Base-by-base conservation (phyloP, 2,797 vertebrate genomes). In the Mareca penelope region DNA sequence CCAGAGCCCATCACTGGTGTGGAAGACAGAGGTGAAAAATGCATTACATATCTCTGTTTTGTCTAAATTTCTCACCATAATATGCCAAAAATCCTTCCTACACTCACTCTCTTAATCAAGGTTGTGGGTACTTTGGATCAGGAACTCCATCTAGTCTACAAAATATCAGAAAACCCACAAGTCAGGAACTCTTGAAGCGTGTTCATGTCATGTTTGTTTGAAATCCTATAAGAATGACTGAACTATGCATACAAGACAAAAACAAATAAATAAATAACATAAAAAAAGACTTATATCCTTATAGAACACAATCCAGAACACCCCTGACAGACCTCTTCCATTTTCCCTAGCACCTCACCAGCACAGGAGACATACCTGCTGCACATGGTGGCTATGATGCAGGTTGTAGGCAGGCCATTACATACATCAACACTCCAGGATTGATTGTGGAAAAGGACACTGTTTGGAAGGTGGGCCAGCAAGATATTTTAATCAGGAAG, bases 141-240 rank as follows among this genome's bases (percentile, higher is more conserved):
- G 19, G 75, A 84, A 84, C 16, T 6, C 12, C 9, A 22, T 21
- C 6, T 40, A 28, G 35, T 67, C 68, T 56, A 33, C 48, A 64
- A 80, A 77, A 80, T 15, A 82, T 28, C 40, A 59, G 48, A 44
- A 56, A 81, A 69, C 28, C 52, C 37, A 24, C 15, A 48, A 56
- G 8, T 73, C 19, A 40, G 14, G 5, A 75, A 40, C 10, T 40
- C 56, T 26, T 28, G 8, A 80, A 17, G 31, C 19, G 24, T 0
- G 0, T 48, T 68, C 14, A 35, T 0, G 0, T 63, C 26, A 46
- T 2, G 2, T 12, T 79, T 88, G 23, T 35, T 75, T 67, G 16
- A 59, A 59, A 11, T 76, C 2, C 33, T 70, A 2, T n/a, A 70
- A 70, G 52, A 75, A 67, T 40, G 5, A 67, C 35, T 52, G 67